Evolutionary conservation across 2,113 vertebrate species (phyloP).

Genomic region (Hiodon alosoides): DNA sequence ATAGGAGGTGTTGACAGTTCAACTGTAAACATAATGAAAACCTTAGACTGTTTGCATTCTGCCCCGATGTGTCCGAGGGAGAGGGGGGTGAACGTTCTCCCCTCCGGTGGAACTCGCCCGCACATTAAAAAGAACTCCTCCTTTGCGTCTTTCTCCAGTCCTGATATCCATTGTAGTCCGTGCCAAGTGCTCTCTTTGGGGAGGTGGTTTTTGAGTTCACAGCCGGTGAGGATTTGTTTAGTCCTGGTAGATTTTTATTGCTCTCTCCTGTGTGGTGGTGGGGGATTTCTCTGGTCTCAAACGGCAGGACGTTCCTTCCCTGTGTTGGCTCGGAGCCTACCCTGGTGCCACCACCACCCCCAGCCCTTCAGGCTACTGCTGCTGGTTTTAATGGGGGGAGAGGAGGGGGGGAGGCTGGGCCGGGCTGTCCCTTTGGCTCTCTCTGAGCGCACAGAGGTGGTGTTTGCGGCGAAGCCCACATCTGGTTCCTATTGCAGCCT

Average conservation of each 20-base stretch:
- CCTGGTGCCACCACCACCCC: neutral
- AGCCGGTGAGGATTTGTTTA: neutral
- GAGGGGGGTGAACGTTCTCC: neutral
- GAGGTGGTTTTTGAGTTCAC: too few relatives aligned
- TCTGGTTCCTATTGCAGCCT: constrained; percentile 71
- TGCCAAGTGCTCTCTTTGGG: too few relatives aligned
- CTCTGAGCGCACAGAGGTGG: constrained; percentile 32
- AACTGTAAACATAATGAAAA: too few relatives aligned
- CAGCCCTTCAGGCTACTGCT: too few relatives aligned
- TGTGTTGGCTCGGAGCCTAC: neutral
- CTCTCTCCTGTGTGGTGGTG: neutral
- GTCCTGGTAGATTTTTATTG: neutral
- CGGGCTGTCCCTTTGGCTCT: constrained; percentile 7
- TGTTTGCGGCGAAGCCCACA: constrained; percentile 60
- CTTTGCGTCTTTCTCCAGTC: too few relatives aligned
- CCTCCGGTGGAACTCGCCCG: neutral
- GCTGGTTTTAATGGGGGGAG: neutral
- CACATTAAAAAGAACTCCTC: too few relatives aligned
- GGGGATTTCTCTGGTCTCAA: neutral
- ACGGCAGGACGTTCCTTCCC: too few relatives aligned
- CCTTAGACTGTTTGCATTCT: too few relatives aligned
- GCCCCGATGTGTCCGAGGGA: too few relatives aligned
- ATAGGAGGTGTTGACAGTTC: too few relatives aligned
- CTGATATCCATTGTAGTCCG: too few relatives aligned
- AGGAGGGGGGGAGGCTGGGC: neutral